Percentiles rank a stretch among this genome's conserved stretches.
These are phyloP conservation scores for Corythoichthys haematopterus DNA, from an alignment of 2,113 vertebrate species.

Conservation along the genomic window DNA sequence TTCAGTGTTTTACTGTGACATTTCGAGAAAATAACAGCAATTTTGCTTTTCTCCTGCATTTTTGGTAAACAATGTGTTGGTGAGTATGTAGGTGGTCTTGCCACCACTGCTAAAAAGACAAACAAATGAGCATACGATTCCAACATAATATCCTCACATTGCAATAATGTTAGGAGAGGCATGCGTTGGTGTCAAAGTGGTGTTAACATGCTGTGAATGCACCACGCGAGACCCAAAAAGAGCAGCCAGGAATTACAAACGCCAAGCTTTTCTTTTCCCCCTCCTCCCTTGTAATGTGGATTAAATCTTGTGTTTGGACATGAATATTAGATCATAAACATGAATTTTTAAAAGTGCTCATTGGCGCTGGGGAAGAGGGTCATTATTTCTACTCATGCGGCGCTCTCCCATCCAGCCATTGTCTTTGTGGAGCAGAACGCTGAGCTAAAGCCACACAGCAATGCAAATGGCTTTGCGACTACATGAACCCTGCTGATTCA, in stretches of 20 bases:
- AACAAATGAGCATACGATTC: neutral
- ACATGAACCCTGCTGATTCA: neutral
- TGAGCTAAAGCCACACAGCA: neutral
- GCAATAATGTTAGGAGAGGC: slow-evolving; percentile 16
- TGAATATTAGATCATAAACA: neutral
- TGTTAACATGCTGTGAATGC: slow-evolving; percentile 38
- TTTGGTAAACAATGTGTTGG: neutral
- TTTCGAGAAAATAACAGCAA: neutral
- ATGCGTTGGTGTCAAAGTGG: slow-evolving; percentile 4
- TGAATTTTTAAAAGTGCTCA: neutral
- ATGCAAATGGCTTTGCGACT: neutral
- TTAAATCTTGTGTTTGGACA: neutral
- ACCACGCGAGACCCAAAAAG: slow-evolving; percentile 27
- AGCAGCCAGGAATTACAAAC: slow-evolving; percentile 24
- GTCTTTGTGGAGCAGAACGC: neutral
- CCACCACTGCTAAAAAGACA: neutral
- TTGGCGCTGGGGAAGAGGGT: neutral
- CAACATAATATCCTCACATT: slow-evolving; percentile 12
- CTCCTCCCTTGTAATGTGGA: neutral
- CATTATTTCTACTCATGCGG: neutral
- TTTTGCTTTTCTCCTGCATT: neutral
- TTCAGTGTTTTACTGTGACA: too few species aligned
- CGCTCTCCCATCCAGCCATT: neutral
- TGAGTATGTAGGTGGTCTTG: neutral
- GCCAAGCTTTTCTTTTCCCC: neutral